Evolutionary conservation across 2,797 vertebrate genomes (phyloP).

Genomic region (Apodemus agrarius): DNA sequence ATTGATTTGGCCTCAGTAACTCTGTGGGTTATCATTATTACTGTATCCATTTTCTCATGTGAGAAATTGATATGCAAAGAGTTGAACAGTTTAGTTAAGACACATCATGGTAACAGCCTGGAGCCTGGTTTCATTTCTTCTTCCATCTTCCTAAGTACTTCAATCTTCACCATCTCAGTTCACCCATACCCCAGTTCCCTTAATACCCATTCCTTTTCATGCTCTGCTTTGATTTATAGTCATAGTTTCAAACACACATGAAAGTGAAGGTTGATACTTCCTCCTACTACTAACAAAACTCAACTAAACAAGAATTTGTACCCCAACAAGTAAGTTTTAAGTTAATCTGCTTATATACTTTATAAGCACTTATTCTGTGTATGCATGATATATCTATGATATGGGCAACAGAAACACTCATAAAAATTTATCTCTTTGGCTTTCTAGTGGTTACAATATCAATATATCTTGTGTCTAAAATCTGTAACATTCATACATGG

Average conservation of each 20-base stretch:
- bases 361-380: not conserved
- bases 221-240: not conserved
- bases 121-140: not conserved
- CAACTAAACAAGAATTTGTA: not conserved
- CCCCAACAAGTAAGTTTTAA: slow-evolving; percentile 1
- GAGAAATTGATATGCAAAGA: not conserved
- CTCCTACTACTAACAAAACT: not conserved
- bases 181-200: not conserved
- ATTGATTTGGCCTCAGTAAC: not conserved
- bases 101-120: accelerated
- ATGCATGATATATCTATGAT: not conserved
- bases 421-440: not conserved
- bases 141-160: not conserved
- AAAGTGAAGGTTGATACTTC: not conserved
- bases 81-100: not conserved
- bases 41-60: not conserved
- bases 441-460: not conserved
- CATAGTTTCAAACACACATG: not conserved
- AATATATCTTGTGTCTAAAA: not conserved
- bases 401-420: not conserved
- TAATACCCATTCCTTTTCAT: not conserved
- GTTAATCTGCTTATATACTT: not conserved
- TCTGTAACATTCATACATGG: not conserved
- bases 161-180: not conserved
- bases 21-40: not conserved